Base-by-base conservation (phyloP, 2,888 invertebrate genomes). In the Apotomis capreana region DNA sequence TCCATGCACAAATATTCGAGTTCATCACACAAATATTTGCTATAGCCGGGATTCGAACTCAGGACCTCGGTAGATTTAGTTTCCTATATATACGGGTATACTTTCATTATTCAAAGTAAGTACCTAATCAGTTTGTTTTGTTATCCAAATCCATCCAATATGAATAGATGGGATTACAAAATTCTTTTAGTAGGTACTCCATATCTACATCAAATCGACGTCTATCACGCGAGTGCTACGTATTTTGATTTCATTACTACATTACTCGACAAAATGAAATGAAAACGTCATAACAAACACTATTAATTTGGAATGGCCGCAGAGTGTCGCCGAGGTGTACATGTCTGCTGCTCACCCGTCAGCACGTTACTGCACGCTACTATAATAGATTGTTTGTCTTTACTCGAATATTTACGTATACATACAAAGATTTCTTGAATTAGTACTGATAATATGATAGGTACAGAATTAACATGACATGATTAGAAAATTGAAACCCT, bases 181-280 rank as follows among this genome's bases (percentile, higher is more conserved):
- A 87, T 86, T 86, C 84, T 83, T 84, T 84, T 80, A 85, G 81
- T n/a, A n/a, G n/a, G n/a, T 80, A 77, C 76, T 68, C 46, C 72
- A 69, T 74, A 69, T 72, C 62, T 58, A 69, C 61, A 65, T 57
- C 57, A 68, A 65, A 74, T 73, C 59, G 70, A 64, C 84, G 80
- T 76, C 76, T 81, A 87, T 83, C 91, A 91, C 89, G 91, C 90
- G 82, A 90, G 77, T 78, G 80, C 80, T 87, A 26, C 58, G 51
- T 88, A 90, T 89, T 90, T 90, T 89, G 89, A 91, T 90, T 90
- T 91, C 87, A 86, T 88, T 84, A 83, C 78, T 83, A 83, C 78
- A 82, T 82, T 80, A 78, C 78, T 81, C 82, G 81, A 83, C 77
- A 78, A 82, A 87, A 87, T 86, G 82, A 83, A 89, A 88, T 89